These are phyloP conservation scores for Leptarthrus brevirostris DNA, from an alignment of 2,888 invertebrate genomes.

Conservation along the genomic window DNA sequence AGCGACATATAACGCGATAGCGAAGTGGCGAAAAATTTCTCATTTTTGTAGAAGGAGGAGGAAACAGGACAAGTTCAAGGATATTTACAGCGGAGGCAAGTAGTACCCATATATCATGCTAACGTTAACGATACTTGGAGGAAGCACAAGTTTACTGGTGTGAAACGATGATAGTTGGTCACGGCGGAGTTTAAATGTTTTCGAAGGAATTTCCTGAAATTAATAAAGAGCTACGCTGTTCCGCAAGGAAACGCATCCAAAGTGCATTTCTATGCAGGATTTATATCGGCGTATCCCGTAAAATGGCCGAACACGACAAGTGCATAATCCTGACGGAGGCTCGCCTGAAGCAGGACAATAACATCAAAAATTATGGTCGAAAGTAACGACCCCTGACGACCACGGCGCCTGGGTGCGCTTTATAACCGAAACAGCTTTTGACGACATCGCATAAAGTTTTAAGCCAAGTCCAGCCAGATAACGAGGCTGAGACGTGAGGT, in stretches of 20 bases:
- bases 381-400: slow-evolving; percentile 46
- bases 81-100: slow-evolving; percentile 33
- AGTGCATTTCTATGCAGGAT: slow-evolving; percentile 28
- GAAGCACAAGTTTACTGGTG: slow-evolving; percentile 20
- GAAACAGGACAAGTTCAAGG: slow-evolving; percentile 7
- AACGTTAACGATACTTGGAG: slow-evolving; percentile 40
- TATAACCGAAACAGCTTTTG: slow-evolving; percentile 39
- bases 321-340: slow-evolving; percentile 43
- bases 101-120: slow-evolving; percentile 32
- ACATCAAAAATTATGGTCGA: slow-evolving; percentile 27
- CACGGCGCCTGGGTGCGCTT: slow-evolving; percentile 41
- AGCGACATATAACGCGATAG: slow-evolving; percentile 20
- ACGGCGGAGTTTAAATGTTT: slow-evolving; percentile 13
- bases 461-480: slow-evolving; percentile 13
- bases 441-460: slow-evolving; percentile 43
- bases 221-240: slow-evolving; percentile 6
- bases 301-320: slow-evolving; percentile 34
- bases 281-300: background rate
- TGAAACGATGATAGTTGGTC: slow-evolving; percentile 1
- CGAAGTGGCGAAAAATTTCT: slow-evolving; percentile 24
- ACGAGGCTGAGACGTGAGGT: background rate
- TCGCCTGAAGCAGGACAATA: slow-evolving; percentile 22
- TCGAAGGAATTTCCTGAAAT: slow-evolving; percentile 22
- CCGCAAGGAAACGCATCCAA: slow-evolving; percentile 13
- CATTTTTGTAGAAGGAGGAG: background rate